Percentiles rank a stretch among this genome's conserved stretches.
Evolutionary conservation across 2,888 invertebrate species (phyloP).

Genomic region (Halictus ligatus): DNA sequence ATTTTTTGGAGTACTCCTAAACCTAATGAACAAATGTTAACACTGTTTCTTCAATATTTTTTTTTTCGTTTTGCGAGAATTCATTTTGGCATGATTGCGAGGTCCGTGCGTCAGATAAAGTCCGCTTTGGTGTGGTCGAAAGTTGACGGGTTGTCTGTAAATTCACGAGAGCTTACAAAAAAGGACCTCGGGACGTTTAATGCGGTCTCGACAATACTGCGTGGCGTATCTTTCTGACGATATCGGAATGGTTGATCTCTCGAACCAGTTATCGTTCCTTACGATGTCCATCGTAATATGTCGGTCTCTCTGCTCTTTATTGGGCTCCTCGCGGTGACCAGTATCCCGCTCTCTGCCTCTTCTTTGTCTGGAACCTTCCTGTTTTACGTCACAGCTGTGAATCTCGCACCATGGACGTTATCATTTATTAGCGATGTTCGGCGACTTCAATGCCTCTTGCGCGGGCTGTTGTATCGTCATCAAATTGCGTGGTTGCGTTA

Average conservation of each 20-base stretch:
- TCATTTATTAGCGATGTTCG: constrained; percentile 1
- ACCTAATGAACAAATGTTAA: not conserved
- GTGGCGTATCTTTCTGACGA: not conserved
- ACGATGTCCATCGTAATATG: not conserved
- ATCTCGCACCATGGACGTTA: not conserved
- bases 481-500: not conserved
- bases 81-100: not conserved
- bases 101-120: not conserved
- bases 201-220: not conserved
- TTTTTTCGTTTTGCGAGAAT: not conserved
- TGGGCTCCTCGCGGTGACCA: not conserved
- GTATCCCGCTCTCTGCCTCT: not conserved
- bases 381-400: not conserved
- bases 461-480: not conserved
- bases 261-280: constrained; percentile 5
- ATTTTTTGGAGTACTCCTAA: too few species aligned
- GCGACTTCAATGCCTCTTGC: not conserved
- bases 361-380: not conserved
- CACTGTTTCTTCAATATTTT: not conserved
- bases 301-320: not conserved
- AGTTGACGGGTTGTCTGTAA: not conserved
- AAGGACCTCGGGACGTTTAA: not conserved
- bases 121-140: not conserved
- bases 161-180: not conserved
- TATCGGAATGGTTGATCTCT: not conserved